Evolutionary conservation across 2,797 vertebrate genomes (phyloP).

Genomic region (Ctenopoma kingsleyae): DNA sequence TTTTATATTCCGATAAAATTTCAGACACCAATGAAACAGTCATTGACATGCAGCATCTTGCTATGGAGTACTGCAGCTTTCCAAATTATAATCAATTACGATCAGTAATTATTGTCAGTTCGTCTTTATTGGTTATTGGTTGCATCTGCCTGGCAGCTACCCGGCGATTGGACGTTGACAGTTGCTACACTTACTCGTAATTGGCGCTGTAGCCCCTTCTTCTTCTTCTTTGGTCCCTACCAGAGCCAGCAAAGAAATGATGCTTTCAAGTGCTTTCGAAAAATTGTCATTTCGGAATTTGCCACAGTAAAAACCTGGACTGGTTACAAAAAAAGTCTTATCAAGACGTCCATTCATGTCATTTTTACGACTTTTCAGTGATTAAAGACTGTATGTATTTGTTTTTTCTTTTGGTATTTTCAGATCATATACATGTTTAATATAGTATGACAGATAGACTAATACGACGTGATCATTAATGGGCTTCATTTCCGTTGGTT

Average conservation of each 20-base stretch:
- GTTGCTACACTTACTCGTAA: slow-evolving; percentile 37
- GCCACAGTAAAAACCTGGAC: neutral
- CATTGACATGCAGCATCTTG: neutral
- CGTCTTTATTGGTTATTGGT: neutral
- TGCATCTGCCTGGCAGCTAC: neutral
- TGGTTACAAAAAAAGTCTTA: neutral
- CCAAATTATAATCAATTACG: no score
- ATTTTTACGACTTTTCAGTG: neutral
- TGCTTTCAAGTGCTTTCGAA: slow-evolving; percentile 43
- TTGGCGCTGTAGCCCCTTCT: slow-evolving; percentile 34
- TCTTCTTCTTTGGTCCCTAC: neutral
- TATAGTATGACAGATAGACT: fast-evolving
- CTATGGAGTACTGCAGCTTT: neutral
- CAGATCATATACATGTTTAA: no score
- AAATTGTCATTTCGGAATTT: fast-evolving
- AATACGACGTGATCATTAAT: neutral
- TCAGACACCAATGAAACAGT: neutral
- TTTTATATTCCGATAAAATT: neutral
- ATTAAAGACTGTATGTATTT: neutral
- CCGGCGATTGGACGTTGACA: slow-evolving; percentile 38
- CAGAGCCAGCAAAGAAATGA: slow-evolving; percentile 2
- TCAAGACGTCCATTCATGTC: neutral
- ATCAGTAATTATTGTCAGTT: no score
- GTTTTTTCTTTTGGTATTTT: no score
- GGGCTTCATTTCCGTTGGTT: neutral